Base-by-base conservation (phyloP, 2,888 invertebrate species). In the Agonopterix arenella region DNA sequence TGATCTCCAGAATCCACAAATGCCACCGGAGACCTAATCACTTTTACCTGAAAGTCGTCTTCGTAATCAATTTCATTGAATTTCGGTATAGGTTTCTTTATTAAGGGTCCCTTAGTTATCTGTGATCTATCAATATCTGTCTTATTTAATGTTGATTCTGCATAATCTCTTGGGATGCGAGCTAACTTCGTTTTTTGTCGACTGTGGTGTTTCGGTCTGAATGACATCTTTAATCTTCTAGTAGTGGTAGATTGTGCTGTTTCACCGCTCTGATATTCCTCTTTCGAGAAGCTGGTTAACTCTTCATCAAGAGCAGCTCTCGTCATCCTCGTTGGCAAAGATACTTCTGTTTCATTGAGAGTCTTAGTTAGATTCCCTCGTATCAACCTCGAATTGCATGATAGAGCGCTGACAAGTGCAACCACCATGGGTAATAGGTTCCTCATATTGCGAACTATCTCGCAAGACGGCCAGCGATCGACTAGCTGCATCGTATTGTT, bases 51-150 rank as follows among this genome's bases (percentile, higher is more conserved):
- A 55, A 82, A 81, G 49, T 84, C 79, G 11, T 78, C 78, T 7
- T 80, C 77, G 49, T 78, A 71, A 10, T 80, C 77, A 1, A 68
- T 54, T 9, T 82, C 81, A 9, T 66, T 71, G 49, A 70, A 84
- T 61, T 80, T 84, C 0, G 84, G 80, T 57, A 84, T 79, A 0
- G 84, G 83, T 66, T 80, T 82, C 48, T 79, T 83, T 1, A 83
- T 70, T 11, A 80, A 63, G 2, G 61, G 58, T 44, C 47, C 42
- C 52, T 62, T 61, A 28, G 28, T 28, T 28, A 5, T 28, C 28
- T 28, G 28, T 28, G 28, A 28, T 28, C 28, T 28, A 28, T 28
- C 7, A 5, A 5, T 28, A 2, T 7, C 28, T 28, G 28, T 28
- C 28, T 28, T 28, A 28, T 28, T 28, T 28, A 28, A 1, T 28